phyloP scores from a whole-genome alignment of 2,113 vertebrate species.

The Beaufortia kweichowensis region DNA sequence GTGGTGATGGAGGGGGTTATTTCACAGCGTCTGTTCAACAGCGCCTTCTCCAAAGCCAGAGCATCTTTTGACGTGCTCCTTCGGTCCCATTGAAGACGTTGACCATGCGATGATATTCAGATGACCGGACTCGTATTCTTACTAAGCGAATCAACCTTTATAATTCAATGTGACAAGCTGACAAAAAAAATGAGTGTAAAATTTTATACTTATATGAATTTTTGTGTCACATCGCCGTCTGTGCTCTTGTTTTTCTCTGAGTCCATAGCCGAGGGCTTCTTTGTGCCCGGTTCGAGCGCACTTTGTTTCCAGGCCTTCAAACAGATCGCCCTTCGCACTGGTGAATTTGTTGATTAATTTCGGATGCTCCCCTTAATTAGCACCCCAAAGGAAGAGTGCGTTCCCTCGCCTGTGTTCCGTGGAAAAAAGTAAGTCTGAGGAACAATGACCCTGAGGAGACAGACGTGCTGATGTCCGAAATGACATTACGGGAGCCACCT shows the following conservation, averaged over 20 bases:
- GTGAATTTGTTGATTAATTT: constrained; percentile 99
- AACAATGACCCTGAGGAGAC: constrained; percentile 94
- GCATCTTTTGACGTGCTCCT: constrained; percentile 50
- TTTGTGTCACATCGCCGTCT: constrained; percentile 97
- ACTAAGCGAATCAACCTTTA: constrained; percentile 96
- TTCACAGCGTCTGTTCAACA: background rate
- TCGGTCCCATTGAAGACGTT: constrained; percentile 75
- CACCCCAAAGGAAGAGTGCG: constrained; percentile 95
- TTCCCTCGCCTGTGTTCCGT: constrained; percentile 67
- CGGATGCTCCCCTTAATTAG: constrained; percentile 98
- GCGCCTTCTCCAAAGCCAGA: background rate
- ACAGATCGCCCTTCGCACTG: constrained; percentile 98
- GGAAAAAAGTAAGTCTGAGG: constrained; percentile 80
- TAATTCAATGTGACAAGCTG: constrained; percentile 99
- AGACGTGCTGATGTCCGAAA: constrained; percentile 83
- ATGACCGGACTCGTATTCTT: constrained; percentile 84
- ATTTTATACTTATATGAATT: constrained; percentile 95
- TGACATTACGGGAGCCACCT: constrained; percentile 87
- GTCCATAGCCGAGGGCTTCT: constrained; percentile 93
- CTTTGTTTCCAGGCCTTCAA: constrained; percentile 91
- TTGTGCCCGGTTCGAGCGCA: constrained; percentile 80
- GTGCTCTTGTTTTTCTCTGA: constrained; percentile 86
- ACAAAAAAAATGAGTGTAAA: constrained; percentile 98
- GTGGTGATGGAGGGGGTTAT: background rate
- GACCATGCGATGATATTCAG: constrained; percentile 87